Evolutionary conservation across 1,140 invertebrate species (phyloP).

Genomic region (Brachionus manjavacas): DNA sequence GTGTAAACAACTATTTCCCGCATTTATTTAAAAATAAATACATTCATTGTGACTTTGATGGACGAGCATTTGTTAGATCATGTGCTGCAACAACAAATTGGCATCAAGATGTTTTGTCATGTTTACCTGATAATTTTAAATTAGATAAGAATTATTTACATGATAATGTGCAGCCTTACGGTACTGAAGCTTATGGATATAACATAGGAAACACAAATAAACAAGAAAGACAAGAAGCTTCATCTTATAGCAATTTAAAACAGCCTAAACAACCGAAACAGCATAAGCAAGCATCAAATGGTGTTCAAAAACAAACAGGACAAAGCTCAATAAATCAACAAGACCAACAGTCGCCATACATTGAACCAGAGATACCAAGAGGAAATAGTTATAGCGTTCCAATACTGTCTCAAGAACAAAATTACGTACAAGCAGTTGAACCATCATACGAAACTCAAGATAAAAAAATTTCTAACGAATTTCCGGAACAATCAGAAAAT

Average conservation of each 20-base stretch:
- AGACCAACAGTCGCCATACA: background rate
- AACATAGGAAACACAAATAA: background rate
- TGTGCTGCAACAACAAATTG: slow-evolving; percentile 15
- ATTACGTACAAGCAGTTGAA: no score
- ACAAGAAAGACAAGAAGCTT: background rate
- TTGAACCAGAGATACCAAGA: no score
- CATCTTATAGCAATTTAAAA: background rate
- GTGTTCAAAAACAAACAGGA: background rate
- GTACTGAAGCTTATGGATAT: slow-evolving; percentile 20
- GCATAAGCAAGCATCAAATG: background rate
- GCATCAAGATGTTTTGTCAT: slow-evolving; percentile 27
- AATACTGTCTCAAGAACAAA: no score
- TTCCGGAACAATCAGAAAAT: no score
- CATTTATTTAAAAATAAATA: slow-evolving; percentile 34
- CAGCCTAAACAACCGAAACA: background rate
- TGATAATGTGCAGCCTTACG: slow-evolving; percentile 6
- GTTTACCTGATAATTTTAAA: slow-evolving; percentile 22
- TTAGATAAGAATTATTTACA: background rate
- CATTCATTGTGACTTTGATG: slow-evolving; percentile 43
- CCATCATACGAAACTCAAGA: no score
- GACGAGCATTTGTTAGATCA: slow-evolving; percentile 29
- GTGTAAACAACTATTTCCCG: slow-evolving; percentile 36
- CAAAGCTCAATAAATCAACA: no score
- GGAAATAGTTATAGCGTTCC: no score
- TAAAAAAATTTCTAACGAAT: no score